phyloP scores from a whole-genome alignment of 2,113 vertebrate species.

The Eulemur rufifrons region DNA sequence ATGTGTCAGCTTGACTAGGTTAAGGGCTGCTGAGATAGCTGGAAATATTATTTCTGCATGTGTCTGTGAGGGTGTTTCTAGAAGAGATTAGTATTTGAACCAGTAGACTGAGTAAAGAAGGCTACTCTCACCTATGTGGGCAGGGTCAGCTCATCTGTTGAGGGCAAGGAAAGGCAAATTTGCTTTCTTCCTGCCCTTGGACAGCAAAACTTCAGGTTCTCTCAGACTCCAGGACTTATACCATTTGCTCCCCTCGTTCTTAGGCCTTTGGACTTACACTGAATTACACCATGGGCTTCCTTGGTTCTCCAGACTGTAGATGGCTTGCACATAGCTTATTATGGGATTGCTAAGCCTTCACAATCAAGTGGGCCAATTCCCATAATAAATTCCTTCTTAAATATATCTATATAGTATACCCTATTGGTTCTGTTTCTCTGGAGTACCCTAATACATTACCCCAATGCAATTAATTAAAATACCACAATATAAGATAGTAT shows the following conservation, averaged over 20 bases:
- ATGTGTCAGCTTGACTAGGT: neutral
- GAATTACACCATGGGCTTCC: neutral
- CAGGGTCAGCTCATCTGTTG: neutral
- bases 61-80: neutral
- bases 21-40: neutral
- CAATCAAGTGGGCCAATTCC: neutral
- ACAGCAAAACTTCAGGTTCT: neutral
- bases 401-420: neutral
- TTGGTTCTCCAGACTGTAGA: neutral
- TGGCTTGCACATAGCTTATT: neutral
- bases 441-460: neutral
- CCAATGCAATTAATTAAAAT: slow-evolving; percentile 12
- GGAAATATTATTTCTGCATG: neutral
- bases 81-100: neutral
- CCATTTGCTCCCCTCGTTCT: neutral
- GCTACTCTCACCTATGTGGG: neutral
- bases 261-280: neutral
- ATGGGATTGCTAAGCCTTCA: neutral
- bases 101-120: neutral
- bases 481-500: neutral
- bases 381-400: neutral
- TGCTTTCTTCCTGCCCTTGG: neutral
- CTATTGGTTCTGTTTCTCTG: neutral
- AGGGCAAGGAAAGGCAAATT: neutral
- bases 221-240: neutral